Percentiles rank a stretch among this genome's conserved stretches.
These are phyloP conservation scores for Platysteira castanea DNA, from an alignment of 2,113 vertebrate species.

Conservation along the genomic window DNA sequence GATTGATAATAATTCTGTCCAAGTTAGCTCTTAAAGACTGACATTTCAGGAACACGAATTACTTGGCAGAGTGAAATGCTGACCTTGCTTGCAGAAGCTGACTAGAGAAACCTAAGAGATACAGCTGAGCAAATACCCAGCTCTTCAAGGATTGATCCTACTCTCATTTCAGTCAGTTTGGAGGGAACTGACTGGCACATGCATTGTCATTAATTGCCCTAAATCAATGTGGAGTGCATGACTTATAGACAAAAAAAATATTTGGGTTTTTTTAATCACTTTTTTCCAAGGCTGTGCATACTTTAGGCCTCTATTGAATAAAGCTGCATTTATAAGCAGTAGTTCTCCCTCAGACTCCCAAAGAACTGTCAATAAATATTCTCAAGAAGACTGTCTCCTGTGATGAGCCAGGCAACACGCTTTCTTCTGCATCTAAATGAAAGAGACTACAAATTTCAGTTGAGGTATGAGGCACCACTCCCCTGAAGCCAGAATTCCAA, in stretches of 20 bases:
- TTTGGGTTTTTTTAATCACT: accelerated
- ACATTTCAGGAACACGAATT: not conserved
- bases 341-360: not conserved
- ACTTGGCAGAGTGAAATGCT: not conserved
- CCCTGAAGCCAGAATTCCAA: not conserved
- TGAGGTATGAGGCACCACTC: not conserved
- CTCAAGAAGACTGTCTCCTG: not conserved
- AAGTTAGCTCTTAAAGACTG: not conserved
- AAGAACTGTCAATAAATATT: not conserved
- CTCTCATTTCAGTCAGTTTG: not conserved
- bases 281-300: not conserved
- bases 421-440: not conserved
- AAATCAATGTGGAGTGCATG: not conserved
- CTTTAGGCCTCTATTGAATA: not conserved
- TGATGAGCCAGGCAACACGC: not conserved
- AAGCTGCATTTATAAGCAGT: not conserved
- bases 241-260: not conserved
- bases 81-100: not conserved
- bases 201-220: not conserved
- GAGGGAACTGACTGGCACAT: not conserved
- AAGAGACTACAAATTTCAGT: not conserved
- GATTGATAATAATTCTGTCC: not conserved
- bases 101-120: not conserved
- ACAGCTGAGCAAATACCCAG: not conserved
- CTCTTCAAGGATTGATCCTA: not conserved